Percentiles rank a stretch among this genome's conserved stretches.
phyloP scores from a whole-genome alignment of 2,797 vertebrate species.

The Pseudomugil tenellus region DNA sequence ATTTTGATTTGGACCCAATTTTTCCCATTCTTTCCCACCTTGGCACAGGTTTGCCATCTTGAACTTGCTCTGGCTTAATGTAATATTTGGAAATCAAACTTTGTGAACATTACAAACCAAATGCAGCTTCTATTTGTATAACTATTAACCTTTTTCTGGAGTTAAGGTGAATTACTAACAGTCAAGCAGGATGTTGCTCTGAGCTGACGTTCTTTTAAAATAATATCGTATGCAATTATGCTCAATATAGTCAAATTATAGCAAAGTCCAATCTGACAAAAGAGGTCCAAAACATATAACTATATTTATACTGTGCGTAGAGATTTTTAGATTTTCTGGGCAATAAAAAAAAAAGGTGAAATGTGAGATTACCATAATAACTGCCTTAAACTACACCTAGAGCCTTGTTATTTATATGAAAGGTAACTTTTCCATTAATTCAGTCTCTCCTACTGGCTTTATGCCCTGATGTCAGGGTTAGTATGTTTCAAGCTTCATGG shows the following conservation, averaged over 20 bases:
- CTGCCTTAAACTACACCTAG: background rate
- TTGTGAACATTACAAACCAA: conserved; percentile 29
- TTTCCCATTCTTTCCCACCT: background rate
- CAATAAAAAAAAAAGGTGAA: conserved; percentile 22
- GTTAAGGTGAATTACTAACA: conserved; percentile 57
- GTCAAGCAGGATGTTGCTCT: conserved; percentile 54
- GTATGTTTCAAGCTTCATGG: conserved; percentile 7
- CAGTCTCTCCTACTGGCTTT: background rate
- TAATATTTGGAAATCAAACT: background rate
- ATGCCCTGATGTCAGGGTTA: background rate
- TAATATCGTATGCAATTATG: conserved; percentile 61
- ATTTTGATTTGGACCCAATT: background rate
- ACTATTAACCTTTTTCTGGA: conserved; percentile 49
- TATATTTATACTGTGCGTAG: conserved; percentile 21
- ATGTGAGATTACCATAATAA: conserved; percentile 4
- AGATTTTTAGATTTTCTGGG: conserved; percentile 1
- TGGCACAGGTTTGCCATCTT: background rate
- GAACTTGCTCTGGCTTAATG: background rate
- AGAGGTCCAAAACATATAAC: conserved; percentile 46
- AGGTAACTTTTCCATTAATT: conserved; percentile 14
- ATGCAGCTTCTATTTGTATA: conserved; percentile 60
- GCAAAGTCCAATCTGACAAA: conserved; percentile 63
- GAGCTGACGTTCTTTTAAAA: conserved; percentile 59
- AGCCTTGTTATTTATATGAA: background rate
- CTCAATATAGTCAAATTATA: conserved; percentile 67